Conservation (phyloP, 2,797 vertebrate species). For the Craterocephalus amniculus region DNA sequence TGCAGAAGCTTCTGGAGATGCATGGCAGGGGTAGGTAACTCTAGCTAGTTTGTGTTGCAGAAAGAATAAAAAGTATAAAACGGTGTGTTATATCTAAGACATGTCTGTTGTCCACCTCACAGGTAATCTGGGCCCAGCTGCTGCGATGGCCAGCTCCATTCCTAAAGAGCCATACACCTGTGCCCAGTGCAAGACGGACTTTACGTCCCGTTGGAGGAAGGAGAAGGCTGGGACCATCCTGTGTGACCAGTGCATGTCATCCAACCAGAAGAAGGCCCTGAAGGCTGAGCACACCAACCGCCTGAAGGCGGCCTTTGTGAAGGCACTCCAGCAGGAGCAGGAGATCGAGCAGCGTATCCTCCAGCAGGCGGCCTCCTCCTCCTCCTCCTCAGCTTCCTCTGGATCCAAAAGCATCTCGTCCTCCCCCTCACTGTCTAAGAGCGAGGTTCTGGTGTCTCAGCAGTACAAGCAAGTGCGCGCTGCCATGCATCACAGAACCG, state of each 20-base stretch:
- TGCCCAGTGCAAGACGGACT: slow-evolving; percentile 97
- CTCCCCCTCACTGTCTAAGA: slow-evolving; percentile 77
- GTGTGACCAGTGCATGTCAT: slow-evolving; percentile 97
- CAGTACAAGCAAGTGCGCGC: slow-evolving; percentile 83
- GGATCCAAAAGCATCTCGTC: slow-evolving; percentile 72
- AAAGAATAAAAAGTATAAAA: not conserved
- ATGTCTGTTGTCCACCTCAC: not conserved
- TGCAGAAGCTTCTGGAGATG: slow-evolving; percentile 95
- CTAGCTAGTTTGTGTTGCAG: not conserved
- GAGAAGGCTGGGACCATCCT: slow-evolving; percentile 93
- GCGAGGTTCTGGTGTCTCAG: slow-evolving; percentile 78
- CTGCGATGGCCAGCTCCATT: slow-evolving; percentile 65
- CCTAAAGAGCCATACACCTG: slow-evolving; percentile 94
- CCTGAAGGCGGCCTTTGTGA: slow-evolving; percentile 97
- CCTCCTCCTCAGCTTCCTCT: slow-evolving; percentile 66
- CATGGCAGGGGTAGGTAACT: slow-evolving; percentile 86
- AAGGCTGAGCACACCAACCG: slow-evolving; percentile 97
- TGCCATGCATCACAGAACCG: slow-evolving; percentile 81
- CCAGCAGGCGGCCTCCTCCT: slow-evolving; percentile 84
- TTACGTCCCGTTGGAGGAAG: slow-evolving; percentile 98
- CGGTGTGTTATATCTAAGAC: not conserved
- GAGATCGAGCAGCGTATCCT: slow-evolving; percentile 98
- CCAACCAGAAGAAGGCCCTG: slow-evolving; percentile 95
- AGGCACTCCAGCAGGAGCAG: slow-evolving; percentile 98
- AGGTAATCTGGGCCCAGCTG: slow-evolving; percentile 83